Percentiles rank a stretch among this genome's conserved stretches.
phyloP scores from a whole-genome alignment of 2,113 vertebrate genomes.

The Mesoclemmys tuberculata region DNA sequence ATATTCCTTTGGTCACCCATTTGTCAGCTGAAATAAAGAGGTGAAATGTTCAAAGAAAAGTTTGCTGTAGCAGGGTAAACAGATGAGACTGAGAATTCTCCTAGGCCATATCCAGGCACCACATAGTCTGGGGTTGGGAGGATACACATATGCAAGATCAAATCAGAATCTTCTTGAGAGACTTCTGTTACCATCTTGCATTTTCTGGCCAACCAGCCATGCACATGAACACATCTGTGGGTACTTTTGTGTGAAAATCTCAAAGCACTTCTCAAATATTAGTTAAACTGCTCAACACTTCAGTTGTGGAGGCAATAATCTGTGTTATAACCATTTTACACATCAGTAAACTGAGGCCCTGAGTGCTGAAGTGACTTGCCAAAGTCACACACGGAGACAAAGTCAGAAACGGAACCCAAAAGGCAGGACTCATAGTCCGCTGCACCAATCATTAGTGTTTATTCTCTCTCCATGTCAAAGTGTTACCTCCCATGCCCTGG shows the following conservation, averaged over 20 bases:
- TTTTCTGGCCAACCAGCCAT: neutral
- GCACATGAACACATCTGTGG: neutral
- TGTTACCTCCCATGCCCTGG: neutral
- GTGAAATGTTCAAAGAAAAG: neutral
- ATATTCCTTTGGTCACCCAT: neutral
- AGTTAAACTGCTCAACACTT: neutral
- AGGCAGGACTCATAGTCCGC: neutral
- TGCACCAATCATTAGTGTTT: neutral
- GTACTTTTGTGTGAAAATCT: neutral
- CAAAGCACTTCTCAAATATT: neutral
- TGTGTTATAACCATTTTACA: neutral
- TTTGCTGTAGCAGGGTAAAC: neutral
- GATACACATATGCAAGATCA: neutral
- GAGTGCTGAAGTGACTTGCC: neutral
- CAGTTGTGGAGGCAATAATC: neutral
- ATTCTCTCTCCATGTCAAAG: neutral
- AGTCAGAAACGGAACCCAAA: neutral
- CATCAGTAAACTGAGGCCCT: constrained; percentile 18
- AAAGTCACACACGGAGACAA: fast-evolving
- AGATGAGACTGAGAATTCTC: neutral
- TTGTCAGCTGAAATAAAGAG: constrained; percentile 17
- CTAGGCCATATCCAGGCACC: neutral
- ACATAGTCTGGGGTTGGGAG: neutral
- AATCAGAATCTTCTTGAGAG: neutral
- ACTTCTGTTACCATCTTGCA: fast-evolving